These are phyloP conservation scores for Vireo griseus DNA, from an alignment of 2,797 vertebrate species.

Conservation along the genomic window DNA sequence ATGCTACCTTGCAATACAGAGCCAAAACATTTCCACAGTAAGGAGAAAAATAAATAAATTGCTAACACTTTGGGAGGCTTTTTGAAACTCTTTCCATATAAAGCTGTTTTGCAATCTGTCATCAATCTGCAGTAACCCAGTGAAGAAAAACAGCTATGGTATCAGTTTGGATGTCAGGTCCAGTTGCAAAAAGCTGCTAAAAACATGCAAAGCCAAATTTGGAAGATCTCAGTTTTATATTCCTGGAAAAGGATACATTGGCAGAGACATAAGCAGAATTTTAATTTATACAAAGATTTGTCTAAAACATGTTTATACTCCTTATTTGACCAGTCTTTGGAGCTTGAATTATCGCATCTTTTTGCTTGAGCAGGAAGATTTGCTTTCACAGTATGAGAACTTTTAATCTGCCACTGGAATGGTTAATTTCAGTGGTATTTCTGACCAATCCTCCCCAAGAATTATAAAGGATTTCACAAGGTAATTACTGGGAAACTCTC, in stretches of 20 bases:
- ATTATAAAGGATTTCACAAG: not conserved
- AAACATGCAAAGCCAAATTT: slow-evolving; percentile 30
- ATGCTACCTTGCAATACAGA: not conserved
- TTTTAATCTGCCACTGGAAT: not conserved
- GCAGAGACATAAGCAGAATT: slow-evolving; percentile 22
- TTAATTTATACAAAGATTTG: not conserved
- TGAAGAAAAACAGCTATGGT: slow-evolving; percentile 18
- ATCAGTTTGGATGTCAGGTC: slow-evolving; percentile 19
- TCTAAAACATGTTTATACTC: slow-evolving; percentile 21
- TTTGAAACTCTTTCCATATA: slow-evolving; percentile 33
- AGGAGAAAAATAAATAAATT: slow-evolving; percentile 18
- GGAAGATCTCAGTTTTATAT: slow-evolving; percentile 11
- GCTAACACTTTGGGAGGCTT: slow-evolving; percentile 19
- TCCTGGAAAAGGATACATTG: slow-evolving; percentile 29
- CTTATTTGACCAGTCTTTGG: not conserved
- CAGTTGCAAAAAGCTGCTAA: slow-evolving; percentile 52
- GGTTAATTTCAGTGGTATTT: not conserved
- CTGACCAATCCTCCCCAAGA: not conserved
- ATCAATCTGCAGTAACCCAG: slow-evolving; percentile 27
- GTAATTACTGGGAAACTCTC: not conserved
- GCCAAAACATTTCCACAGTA: slow-evolving; percentile 8
- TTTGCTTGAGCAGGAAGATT: not conserved
- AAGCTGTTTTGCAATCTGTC: slow-evolving; percentile 58
- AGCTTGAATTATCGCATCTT: not conserved
- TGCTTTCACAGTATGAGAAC: not conserved